phyloP scores from a whole-genome alignment of 2,888 invertebrate genomes.

The Oscheius myriophilus region DNA sequence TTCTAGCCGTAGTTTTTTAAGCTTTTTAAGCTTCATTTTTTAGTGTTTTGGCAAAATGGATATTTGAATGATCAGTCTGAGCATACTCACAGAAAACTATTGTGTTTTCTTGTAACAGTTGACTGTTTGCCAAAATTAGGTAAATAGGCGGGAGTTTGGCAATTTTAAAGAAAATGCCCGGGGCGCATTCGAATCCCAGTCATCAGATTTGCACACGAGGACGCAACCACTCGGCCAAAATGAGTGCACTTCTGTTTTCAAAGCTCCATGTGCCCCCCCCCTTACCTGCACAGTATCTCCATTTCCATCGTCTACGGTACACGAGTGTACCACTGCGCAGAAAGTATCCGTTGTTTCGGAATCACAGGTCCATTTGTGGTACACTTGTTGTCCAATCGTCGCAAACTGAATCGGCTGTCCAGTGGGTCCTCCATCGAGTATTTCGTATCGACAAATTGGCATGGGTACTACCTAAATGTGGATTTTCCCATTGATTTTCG shows the following conservation, averaged over 20 bases:
- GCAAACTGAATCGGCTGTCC: constrained; percentile 65
- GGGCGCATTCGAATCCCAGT: background rate
- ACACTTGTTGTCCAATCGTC: constrained; percentile 64
- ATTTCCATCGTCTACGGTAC: constrained; percentile 66
- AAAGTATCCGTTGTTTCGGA: constrained; percentile 66
- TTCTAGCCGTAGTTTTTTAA: no score
- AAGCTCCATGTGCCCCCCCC: no score
- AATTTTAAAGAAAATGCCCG: background rate
- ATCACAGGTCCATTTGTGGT: constrained; percentile 67
- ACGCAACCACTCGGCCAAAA: no score
- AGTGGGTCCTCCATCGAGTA: constrained; percentile 64
- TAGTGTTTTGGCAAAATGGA: no score
- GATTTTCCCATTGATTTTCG: background rate
- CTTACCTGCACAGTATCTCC: constrained; percentile 56
- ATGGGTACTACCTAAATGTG: constrained; percentile 61
- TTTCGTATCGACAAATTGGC: constrained; percentile 66
- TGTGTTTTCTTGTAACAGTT: no score
- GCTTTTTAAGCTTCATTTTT: no score
- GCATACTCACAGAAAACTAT: no score
- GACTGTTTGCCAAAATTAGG: no score
- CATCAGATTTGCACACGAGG: no score
- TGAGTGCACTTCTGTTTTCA: no score
- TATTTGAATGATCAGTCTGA: no score
- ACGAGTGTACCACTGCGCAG: constrained; percentile 67
- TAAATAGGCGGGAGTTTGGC: no score